Evolutionary conservation across 2,888 invertebrate species (phyloP).

Genomic region (Heliconius sara): DNA sequence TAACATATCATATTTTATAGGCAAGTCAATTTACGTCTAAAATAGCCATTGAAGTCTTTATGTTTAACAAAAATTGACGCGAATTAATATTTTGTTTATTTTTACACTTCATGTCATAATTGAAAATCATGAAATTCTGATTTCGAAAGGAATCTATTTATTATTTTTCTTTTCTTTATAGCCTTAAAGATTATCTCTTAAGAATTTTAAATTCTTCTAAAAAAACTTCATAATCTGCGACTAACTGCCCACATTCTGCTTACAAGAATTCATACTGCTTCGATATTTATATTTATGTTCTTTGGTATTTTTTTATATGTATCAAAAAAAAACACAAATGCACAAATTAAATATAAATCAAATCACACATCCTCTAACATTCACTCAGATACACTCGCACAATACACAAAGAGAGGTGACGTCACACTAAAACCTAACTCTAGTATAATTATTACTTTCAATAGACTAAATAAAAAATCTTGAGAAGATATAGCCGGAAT

Average conservation of each 20-base stretch:
- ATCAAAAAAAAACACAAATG: background rate
- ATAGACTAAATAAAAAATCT: no score
- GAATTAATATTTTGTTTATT: background rate
- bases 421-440: no score
- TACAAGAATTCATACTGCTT: background rate
- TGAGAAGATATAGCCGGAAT: no score
- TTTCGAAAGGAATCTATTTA: background rate
- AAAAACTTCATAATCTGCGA: background rate
- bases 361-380: no score
- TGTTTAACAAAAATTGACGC: background rate
- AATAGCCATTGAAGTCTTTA: background rate
- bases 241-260: background rate
- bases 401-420: no score
- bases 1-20: slow-evolving; percentile 66
- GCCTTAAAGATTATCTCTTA: background rate
- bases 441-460: no score
- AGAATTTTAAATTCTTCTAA: background rate
- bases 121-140: no score
- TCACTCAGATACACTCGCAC: no score
- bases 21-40: slow-evolving; percentile 60
- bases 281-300: background rate
- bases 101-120: background rate
- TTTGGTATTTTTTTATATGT: background rate
- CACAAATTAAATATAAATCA: background rate
- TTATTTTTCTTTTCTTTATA: background rate